Evolutionary conservation across 2,113 vertebrate genomes (phyloP), one percentile per base, ranked within the genome.

Genomic region (Larimichthys polyactis): DNA sequence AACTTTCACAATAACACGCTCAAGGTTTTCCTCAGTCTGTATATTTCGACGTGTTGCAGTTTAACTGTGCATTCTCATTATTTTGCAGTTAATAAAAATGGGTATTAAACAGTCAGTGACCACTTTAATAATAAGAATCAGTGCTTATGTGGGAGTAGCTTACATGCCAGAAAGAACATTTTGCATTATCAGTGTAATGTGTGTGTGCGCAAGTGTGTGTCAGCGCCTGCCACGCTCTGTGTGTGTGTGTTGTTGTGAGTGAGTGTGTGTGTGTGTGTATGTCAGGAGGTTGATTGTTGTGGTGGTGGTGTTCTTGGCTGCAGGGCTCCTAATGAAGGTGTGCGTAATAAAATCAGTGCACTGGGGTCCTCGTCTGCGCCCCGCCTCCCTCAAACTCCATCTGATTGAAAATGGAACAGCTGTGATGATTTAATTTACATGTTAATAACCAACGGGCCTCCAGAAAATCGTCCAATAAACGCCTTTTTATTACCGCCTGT

Each of bases 391-490:
- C 93, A 91, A 92, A 96, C 96, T 96, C 96, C 96, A 96, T 96
- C 95, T 97, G 96, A 99, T 98, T 97, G 97, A 98, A 98, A 98
- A 97, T 96, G 96, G 97, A 97, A 97, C 98, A 98, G 98, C 97
- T 98, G 98, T 97, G 98, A 98, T 97, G 98, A 98, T 99, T 99
- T 98, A 98, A 99, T 99, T 99, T 99, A 98, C 97, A 98, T 99
- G 97, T 98, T 98, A 99, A 98, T 99, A 99, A 99, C 98, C 97
- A 98, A 97, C 97, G 97, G 97, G 97, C 97, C 97, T 97, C 96
- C 96, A 97, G 97, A 99, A 95, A 98, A 98, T 96, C 96, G 94
- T 94, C 95, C 96, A 98, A 97, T 98, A 99, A 98, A 98, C 94
- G 96, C 95, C 96, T 97, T 98, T 96, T 99, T 98, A 99, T 98